These are phyloP conservation scores for Cathartes aura DNA, from an alignment of 2,113 vertebrate genomes.

Conservation along the genomic window DNA sequence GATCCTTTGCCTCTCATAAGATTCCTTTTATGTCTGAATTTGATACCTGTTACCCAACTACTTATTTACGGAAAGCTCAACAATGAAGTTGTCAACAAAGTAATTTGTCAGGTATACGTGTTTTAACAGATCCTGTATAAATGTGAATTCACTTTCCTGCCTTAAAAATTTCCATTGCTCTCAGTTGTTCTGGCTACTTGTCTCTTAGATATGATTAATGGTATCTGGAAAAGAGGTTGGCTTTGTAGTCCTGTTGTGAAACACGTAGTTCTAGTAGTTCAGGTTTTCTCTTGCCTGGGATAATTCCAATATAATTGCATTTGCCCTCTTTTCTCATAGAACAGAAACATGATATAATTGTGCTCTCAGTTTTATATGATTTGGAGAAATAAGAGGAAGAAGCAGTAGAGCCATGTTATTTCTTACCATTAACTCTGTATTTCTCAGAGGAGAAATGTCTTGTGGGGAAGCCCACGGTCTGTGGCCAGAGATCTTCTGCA, in stretches of 20 bases:
- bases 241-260: neutral
- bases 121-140: neutral
- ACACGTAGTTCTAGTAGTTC: neutral
- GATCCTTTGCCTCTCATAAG: neutral
- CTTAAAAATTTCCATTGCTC: neutral
- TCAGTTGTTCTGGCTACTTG: neutral
- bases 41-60: neutral
- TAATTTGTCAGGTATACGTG: neutral
- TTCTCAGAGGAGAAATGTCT: neutral
- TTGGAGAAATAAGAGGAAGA: neutral
- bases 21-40: neutral
- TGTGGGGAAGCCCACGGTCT: neutral
- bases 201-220: neutral
- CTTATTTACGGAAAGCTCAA: neutral
- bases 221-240: neutral
- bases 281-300: constrained; percentile 25
- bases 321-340: neutral
- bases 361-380: neutral
- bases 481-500: neutral
- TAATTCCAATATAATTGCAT: constrained; percentile 17
- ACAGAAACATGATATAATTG: neutral
- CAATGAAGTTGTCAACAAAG: neutral
- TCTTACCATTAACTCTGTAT: neutral
- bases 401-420: neutral
- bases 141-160: neutral